Conservation (phyloP, 2,797 vertebrate genomes). For the Eutrigla gurnardus region DNA sequence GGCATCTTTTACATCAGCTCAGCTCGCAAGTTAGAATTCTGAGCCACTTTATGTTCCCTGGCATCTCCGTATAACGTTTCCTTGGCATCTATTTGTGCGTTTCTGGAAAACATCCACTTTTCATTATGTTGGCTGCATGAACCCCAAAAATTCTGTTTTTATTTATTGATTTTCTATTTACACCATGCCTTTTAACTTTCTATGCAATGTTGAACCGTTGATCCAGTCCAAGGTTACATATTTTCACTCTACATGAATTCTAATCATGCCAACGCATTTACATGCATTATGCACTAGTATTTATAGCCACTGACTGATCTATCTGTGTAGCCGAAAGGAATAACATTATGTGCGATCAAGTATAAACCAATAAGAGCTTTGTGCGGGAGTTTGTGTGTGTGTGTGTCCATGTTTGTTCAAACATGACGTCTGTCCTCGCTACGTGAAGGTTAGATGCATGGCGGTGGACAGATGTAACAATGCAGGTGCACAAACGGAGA, state of each 20-base stretch:
- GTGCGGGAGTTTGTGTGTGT: background rate
- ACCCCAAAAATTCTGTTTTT: conserved; percentile 12
- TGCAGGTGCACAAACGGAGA: conserved; percentile 10
- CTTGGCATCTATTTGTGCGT: conserved; percentile 19
- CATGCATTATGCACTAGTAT: background rate
- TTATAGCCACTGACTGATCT: background rate
- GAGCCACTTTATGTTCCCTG: conserved; percentile 44
- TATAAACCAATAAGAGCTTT: conserved; percentile 3
- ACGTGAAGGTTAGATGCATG: conserved; percentile 2
- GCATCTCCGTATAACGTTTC: conserved; percentile 14
- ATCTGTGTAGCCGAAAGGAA: background rate
- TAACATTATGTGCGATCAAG: conserved; percentile 11
- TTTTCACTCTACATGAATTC: background rate
- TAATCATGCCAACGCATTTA: background rate
- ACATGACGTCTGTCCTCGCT: conserved; percentile 18
- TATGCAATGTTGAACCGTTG: background rate
- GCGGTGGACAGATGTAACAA: background rate
- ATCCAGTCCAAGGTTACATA: background rate
- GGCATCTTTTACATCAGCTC: conserved; percentile 21
- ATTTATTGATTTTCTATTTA: conserved; percentile 17
- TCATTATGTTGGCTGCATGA: conserved; percentile 24
- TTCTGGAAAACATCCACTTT: conserved; percentile 19
- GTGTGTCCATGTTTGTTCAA: background rate
- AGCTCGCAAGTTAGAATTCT: conserved; percentile 11
- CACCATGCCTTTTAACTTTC: background rate